Evolutionary conservation across 2,888 invertebrate species (phyloP).

Genomic region (Exocentrus adspersus): DNA sequence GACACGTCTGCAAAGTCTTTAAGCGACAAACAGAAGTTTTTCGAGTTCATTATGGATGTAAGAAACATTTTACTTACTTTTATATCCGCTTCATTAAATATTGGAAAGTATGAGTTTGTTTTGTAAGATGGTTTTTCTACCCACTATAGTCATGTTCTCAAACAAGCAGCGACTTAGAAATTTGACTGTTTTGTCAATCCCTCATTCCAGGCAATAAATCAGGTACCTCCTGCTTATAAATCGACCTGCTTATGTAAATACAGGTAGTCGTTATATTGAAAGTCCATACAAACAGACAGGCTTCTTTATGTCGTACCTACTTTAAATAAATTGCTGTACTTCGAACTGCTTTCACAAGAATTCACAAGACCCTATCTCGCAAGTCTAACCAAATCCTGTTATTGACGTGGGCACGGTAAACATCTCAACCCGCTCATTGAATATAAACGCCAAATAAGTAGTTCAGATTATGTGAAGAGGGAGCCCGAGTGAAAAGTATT

Average conservation of each 20-base stretch:
- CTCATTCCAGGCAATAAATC: not conserved
- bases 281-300: not conserved
- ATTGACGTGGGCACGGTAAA: conserved; percentile 21
- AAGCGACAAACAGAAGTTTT: conserved; percentile 13
- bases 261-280: not conserved
- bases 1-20: conserved; percentile 13
- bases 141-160: too few relatives aligned
- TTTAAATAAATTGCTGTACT: conserved; percentile 13
- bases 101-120: too few relatives aligned
- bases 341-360: conserved; percentile 1
- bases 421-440: conserved; percentile 18
- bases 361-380: conserved; percentile 5
- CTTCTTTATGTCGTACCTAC: conserved; percentile 14
- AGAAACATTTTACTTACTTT: conserved; percentile 9
- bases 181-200: not conserved
- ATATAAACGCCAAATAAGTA: conserved; percentile 23
- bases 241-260: not conserved
- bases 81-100: not conserved
- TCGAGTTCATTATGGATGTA: conserved; percentile 16
- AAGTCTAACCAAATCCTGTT: conserved; percentile 17
- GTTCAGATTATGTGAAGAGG: conserved; percentile 5
- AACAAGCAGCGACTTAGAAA: too few relatives aligned
- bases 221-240: not conserved
- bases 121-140: too few relatives aligned
- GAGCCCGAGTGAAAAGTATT: not conserved